Percentiles rank a stretch among this genome's conserved stretches.
Conservation (phyloP, 2,888 invertebrate genomes). For the Liposcelis brunnea region DNA sequence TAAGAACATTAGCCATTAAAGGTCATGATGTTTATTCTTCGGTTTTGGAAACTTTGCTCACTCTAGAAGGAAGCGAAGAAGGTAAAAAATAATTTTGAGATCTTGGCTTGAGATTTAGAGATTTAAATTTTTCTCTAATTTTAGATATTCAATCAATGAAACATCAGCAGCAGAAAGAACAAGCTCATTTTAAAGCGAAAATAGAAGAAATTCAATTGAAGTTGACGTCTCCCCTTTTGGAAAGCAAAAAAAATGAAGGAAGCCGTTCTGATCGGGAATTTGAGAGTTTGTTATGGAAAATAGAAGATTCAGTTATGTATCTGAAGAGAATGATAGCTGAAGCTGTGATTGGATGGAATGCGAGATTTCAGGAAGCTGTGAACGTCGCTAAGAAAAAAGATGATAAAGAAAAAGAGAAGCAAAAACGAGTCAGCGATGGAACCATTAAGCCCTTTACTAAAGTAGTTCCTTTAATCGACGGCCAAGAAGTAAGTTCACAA, state of each 20-base stretch:
- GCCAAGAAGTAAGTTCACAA: no score
- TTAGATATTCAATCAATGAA: constrained; percentile 24
- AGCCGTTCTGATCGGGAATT: constrained; percentile 11
- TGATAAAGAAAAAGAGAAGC: constrained; percentile 23
- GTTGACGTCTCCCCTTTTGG: constrained; percentile 45
- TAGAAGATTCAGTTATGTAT: constrained; percentile 42
- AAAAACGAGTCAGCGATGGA: constrained; percentile 17
- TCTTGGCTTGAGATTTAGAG: neutral
- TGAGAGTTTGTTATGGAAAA: constrained; percentile 25
- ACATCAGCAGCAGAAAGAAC: constrained; percentile 45
- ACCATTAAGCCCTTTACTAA: neutral
- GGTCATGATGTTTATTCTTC: constrained; percentile 66
- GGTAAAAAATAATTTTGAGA: constrained; percentile 6
- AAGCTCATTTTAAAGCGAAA: constrained; percentile 55
- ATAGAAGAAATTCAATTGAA: constrained; percentile 67
- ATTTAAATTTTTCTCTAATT: constrained; percentile 13
- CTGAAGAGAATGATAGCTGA: constrained; percentile 51
- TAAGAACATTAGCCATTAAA: constrained; percentile 49
- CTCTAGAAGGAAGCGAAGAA: constrained; percentile 26
- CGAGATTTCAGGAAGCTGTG: constrained; percentile 27
- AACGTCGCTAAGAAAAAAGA: constrained; percentile 25
- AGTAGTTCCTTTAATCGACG: no score
- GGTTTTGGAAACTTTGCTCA: constrained; percentile 45
- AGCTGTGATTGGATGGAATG: constrained; percentile 53
- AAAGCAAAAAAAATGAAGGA: constrained; percentile 31